phyloP scores from a whole-genome alignment of 2,113 vertebrate species.

The Calyptommatus sinebrachiatus region DNA sequence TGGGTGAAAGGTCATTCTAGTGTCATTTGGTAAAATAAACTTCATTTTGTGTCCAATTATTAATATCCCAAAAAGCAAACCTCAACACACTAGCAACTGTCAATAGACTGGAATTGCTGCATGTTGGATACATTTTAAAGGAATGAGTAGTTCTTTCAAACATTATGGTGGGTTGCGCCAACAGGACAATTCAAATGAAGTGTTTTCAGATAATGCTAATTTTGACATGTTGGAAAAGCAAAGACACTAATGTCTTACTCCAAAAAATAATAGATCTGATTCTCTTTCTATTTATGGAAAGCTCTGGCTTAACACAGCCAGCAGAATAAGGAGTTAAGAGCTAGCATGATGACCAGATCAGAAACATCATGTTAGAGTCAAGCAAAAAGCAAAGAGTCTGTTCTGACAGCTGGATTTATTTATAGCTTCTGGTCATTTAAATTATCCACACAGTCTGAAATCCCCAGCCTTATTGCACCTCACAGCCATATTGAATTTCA shows the following conservation, averaged over 20 bases:
- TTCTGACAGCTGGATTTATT: conserved; percentile 34
- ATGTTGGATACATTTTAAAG: not conserved
- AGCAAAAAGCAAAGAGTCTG: not conserved
- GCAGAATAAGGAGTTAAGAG: not conserved
- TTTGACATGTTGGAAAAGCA: not conserved
- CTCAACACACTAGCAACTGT: not conserved
- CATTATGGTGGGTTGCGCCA: not conserved
- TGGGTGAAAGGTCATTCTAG: too few relatives aligned
- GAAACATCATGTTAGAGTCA: conserved; percentile 4
- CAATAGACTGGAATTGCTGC: not conserved
- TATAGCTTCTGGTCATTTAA: conserved; percentile 27
- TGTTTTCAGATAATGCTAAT: not conserved
- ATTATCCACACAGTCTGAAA: conserved; percentile 28
- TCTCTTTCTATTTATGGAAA: not conserved
- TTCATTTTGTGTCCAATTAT: too few relatives aligned
- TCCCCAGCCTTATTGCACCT: conserved; percentile 23
- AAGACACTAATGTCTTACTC: not conserved
- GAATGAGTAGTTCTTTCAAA: not conserved
- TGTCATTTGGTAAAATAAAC: too few relatives aligned
- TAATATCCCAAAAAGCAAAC: too few relatives aligned
- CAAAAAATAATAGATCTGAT: not conserved
- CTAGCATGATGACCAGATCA: not conserved
- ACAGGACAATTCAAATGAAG: not conserved
- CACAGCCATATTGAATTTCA: conserved; percentile 24
- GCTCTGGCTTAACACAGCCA: not conserved